These are phyloP conservation scores for Mesodorylaimus sp. DNA, from an alignment of 2,888 invertebrate species.

Conservation along the genomic window DNA sequence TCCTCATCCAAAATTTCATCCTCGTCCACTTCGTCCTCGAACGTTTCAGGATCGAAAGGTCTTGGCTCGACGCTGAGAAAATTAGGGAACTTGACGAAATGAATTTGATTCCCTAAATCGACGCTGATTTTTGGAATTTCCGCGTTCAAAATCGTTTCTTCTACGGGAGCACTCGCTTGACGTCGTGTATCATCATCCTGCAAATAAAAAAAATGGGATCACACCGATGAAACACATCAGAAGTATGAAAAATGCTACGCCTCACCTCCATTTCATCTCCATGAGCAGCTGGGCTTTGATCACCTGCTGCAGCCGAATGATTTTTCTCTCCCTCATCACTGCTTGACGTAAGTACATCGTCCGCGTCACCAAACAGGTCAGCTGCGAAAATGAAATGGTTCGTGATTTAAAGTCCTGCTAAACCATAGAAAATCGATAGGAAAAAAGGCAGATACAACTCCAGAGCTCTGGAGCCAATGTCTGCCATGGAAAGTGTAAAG, in stretches of 20 bases:
- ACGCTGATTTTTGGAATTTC: slow-evolving; percentile 87
- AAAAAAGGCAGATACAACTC: no score
- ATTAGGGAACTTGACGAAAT: slow-evolving; percentile 91
- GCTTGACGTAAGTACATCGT: slow-evolving; percentile 1
- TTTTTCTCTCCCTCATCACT: slow-evolving; percentile 1
- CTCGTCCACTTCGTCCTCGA: slow-evolving; percentile 96
- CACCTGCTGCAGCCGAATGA: slow-evolving; percentile 2
- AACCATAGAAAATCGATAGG: no score
- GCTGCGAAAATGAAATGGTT: no score
- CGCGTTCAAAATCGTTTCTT: slow-evolving; percentile 80
- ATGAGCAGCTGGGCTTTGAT: neutral
- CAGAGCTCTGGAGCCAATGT: no score
- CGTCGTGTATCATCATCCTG: slow-evolving; percentile 1
- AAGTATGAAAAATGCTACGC: no score
- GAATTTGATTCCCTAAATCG: slow-evolving; percentile 65
- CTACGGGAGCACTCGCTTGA: slow-evolving; percentile 12
- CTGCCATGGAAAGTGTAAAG: no score
- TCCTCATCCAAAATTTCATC: slow-evolving; percentile 94
- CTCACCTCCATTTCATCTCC: no score
- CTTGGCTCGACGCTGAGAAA: slow-evolving; percentile 92
- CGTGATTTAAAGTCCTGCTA: no score
- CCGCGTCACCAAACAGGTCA: slow-evolving; percentile 7
- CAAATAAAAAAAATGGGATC: no score
- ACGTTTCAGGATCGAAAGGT: slow-evolving; percentile 79
- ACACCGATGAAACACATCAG: no score